A percentile compares a stretch with the other conserved stretches of the same genome.
Evolutionary conservation across 2,797 vertebrate species (phyloP).

Genomic region (Notolabrus celidotus): DNA sequence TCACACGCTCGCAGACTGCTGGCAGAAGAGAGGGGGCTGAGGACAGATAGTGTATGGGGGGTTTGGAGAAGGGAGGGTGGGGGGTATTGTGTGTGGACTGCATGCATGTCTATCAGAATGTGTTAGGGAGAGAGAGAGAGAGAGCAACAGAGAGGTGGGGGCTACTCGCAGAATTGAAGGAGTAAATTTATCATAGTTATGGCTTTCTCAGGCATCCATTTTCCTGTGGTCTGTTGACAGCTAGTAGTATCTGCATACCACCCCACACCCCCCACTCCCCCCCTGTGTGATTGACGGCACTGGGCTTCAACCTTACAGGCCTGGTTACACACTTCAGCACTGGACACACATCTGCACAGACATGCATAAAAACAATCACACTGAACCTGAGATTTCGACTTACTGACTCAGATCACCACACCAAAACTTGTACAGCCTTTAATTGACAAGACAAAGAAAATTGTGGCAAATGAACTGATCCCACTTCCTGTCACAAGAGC

Average conservation of each 20-base stretch:
- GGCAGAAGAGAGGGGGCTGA: slow-evolving; percentile 76
- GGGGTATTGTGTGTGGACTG: slow-evolving; percentile 72
- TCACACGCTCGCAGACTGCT: slow-evolving; percentile 73
- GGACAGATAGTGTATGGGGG: slow-evolving; percentile 69
- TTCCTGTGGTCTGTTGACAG: slow-evolving; percentile 94
- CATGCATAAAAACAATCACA: slow-evolving; percentile 7
- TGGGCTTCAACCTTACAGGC: slow-evolving; percentile 87
- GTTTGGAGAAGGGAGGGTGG: slow-evolving; percentile 24
- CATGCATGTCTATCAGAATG: slow-evolving; percentile 78
- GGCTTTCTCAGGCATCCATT: slow-evolving; percentile 97
- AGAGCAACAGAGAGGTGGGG: slow-evolving; percentile 58
- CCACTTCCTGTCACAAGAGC: no score
- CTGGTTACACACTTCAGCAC: slow-evolving; percentile 70
- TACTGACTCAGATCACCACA: slow-evolving; percentile 2
- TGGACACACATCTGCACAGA: slow-evolving; percentile 56
- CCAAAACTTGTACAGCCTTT: slow-evolving; percentile 6
- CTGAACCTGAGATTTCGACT: slow-evolving; percentile 29
- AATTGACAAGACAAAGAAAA: slow-evolving; percentile 6
- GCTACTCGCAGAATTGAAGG: slow-evolving; percentile 81
- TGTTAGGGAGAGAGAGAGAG: slow-evolving; percentile 66
- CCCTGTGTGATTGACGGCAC: slow-evolving; percentile 90
- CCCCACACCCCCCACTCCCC: slow-evolving; percentile 33
- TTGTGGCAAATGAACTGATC: no score
- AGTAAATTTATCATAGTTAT: slow-evolving; percentile 99
- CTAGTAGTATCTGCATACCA: slow-evolving; percentile 92